Evolutionary conservation across 2,113 vertebrate genomes (phyloP), one percentile per base, ranked within the genome.

Genomic region (Barnardius zonarius): DNA sequence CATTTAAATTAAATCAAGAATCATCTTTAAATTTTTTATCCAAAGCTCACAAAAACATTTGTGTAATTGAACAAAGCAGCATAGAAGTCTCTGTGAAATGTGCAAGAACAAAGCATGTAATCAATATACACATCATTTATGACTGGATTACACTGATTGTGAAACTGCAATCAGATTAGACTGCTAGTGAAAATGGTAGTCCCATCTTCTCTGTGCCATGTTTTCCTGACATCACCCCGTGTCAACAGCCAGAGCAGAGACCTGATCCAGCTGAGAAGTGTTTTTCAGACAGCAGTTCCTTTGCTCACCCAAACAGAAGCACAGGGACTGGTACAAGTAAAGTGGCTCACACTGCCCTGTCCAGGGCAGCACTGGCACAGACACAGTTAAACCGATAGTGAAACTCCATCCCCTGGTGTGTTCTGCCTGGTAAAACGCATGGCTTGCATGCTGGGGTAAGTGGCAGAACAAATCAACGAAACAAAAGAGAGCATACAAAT

Each of bases 71-170:
- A 91, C 49, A 84, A 86, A 77, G 88, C 13, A 1, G 44, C 82
- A 72, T 9, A 68, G 22, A 57, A 92, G 46, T 18, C 3, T 5
- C 64, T 86, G 54, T 55, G 92, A 79, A 94, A 64, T 0, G 35
- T 78, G 33, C 17, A 63, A 62, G 69, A 95, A 91, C 70, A 88
- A 95, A 92, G 86, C 76, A 88, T 61, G 83, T 75, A 82, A 94
- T 66, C 86, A 64, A 80, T 67, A 70, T 6, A 54, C 30, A 77
- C 0, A 1, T 43, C 57, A 88, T 89, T 93, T 83, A 59, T 37
- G 75, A 82, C 0, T 70, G 52, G 83, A 86, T 84, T 86, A 72
- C 66, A 68, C 51, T 4, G 37, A 55, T 13, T 82, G 70, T 61
- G 35, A 39, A 80, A 82, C 52, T 85, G 67, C 82, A 84, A 28